Percentiles rank a stretch among this genome's conserved stretches.
Evolutionary conservation across 2,797 vertebrate genomes (phyloP).

Genomic region (Gadopsis marmoratus): DNA sequence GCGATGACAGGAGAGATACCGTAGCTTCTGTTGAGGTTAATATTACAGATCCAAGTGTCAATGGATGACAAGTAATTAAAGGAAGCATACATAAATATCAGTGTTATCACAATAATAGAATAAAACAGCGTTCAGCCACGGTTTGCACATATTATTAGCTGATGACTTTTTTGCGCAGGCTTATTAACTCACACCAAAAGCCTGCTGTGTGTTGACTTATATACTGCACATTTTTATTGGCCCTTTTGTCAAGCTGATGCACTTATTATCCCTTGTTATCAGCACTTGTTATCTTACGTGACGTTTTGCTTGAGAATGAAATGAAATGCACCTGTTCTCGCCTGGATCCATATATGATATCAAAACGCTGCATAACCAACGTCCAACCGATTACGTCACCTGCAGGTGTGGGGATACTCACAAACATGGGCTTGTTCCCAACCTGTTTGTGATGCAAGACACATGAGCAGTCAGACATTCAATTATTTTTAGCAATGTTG

Average conservation of each 20-base stretch:
- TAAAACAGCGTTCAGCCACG: neutral
- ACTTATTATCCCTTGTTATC: too few relatives aligned
- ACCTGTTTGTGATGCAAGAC: too few relatives aligned
- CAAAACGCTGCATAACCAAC: neutral
- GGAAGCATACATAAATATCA: constrained; percentile 5
- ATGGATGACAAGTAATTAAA: neutral
- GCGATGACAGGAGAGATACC: neutral
- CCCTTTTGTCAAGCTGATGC: neutral
- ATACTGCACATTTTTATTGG: neutral
- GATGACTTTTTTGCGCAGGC: neutral
- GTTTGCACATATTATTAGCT: neutral
- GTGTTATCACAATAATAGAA: constrained; percentile 7
- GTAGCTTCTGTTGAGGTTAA: neutral
- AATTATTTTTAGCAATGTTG: neutral
- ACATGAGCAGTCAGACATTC: too few relatives aligned
- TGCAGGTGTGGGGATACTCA: neutral
- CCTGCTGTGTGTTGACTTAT: neutral
- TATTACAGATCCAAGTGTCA: neutral
- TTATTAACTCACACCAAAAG: neutral
- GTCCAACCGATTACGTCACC: neutral
- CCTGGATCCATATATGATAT: neutral
- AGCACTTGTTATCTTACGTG: neutral
- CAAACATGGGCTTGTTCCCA: neutral
- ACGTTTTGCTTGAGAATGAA: neutral
- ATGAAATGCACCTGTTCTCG: neutral